Evolutionary conservation across 2,888 invertebrate genomes (phyloP), one percentile per base, ranked within the genome.

Genomic region (Apamea monoglypha): DNA sequence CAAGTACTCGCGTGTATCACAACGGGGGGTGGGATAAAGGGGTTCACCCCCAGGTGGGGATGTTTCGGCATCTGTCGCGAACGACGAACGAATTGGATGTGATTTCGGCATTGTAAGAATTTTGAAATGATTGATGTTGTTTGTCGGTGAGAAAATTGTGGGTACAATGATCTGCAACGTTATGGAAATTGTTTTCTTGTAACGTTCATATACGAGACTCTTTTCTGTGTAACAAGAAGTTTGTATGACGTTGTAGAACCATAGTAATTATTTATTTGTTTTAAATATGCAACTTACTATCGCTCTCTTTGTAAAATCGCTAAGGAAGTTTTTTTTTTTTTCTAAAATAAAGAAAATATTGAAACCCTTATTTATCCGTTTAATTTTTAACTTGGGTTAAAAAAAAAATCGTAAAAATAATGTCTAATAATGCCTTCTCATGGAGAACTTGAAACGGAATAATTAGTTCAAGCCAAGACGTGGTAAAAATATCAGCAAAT

Each of bases 1-100:
- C 87, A 90, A 93, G 92, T 90, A 91, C 88, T 88, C 88, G 83
- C 74, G 87, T 87, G 87, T 86, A 88, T 85, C 85, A 91, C 91
- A 90, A 90, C 88, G 91, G 89, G 86, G 87, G 89, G 82, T 82
- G 89, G 87, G 79, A 74, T 83, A 91, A 85, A 85, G 81, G 85
- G 85, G 84, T 87, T 61, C 80, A 56, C 88, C 87, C 82, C 80
- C 83, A 80, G 85, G 71, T 81, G 83, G 83, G 87, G 90, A 81
- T 87, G 86, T 85, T 88, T 87, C 77, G 78, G 84, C 81, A 75
- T 70, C 77, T 77, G 78, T 74, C 86, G 78, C 63, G 83, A 82
- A 75, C 86, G 87, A 74, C 70, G 66, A 82, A 82, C 76, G 81
- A 71, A 83, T 81, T 84, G 86, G 88, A 90, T 84, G 61, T 77